A percentile compares a stretch with the other conserved stretches of the same genome.
These are phyloP conservation scores for Oikopleura dioica DNA, from an alignment of 23 tunicate species.

Conservation along the genomic window DNA sequence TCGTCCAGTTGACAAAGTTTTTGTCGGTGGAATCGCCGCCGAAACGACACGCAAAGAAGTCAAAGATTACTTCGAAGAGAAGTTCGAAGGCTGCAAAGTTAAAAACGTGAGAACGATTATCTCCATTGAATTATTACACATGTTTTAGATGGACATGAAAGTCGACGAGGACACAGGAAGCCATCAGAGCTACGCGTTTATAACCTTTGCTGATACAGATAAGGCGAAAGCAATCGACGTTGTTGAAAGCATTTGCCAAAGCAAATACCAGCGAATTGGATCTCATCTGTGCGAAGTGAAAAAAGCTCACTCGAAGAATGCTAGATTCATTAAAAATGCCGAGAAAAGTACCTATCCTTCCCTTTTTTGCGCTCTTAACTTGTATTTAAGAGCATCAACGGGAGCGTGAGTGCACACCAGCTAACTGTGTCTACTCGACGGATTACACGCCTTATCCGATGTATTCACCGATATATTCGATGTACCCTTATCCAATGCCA, in stretches of 20 bases:
- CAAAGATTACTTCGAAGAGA: neutral
- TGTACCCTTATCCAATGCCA: too few relatives aligned
- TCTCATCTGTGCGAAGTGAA: neutral
- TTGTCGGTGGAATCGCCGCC: neutral
- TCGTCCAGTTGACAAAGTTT: neutral
- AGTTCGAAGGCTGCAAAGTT: neutral
- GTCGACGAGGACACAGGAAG: neutral
- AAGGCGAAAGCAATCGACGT: too few relatives aligned
- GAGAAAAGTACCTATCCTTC: too few relatives aligned
- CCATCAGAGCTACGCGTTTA: neutral
- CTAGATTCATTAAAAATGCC: too few relatives aligned
- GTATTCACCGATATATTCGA: too few relatives aligned
- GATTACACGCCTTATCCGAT: too few relatives aligned
- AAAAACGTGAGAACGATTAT: neutral
- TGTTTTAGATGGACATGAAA: neutral
- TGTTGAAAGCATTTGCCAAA: neutral
- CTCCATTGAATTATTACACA: neutral
- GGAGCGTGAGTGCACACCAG: too few relatives aligned
- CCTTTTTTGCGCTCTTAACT: too few relatives aligned
- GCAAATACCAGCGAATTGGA: neutral
- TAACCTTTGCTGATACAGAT: neutral
- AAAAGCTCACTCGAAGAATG: neutral
- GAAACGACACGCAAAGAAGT: neutral
- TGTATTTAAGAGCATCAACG: too few relatives aligned
- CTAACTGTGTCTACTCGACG: too few relatives aligned